Evolutionary conservation across 2,888 invertebrate species (phyloP).

Genomic region (Phragmatobia fuliginosa): DNA sequence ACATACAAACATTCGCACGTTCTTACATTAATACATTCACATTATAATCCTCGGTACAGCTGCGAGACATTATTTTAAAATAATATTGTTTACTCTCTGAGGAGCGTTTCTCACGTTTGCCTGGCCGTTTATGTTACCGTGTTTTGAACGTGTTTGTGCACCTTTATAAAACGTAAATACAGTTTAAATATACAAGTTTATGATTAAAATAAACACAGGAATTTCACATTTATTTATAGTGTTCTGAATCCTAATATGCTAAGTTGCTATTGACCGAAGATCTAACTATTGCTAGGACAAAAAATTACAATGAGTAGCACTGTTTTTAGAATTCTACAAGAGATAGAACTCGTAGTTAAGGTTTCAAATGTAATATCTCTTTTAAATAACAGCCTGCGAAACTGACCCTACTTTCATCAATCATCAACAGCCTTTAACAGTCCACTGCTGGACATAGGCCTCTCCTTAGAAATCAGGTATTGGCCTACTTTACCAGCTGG

Average conservation of each 20-base stretch:
- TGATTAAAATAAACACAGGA: constrained; percentile 30
- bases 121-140: constrained; percentile 49
- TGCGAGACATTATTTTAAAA: constrained; percentile 64
- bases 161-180: constrained; percentile 39
- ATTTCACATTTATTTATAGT: not conserved
- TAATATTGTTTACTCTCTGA: constrained; percentile 59
- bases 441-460: too few species aligned
- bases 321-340: too few species aligned
- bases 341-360: too few species aligned
- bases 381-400: too few species aligned
- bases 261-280: not conserved
- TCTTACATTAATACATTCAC: constrained; percentile 23
- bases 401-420: too few species aligned
- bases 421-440: too few species aligned
- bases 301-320: not conserved
- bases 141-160: constrained; percentile 42
- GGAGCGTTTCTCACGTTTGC: constrained; percentile 52
- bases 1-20: constrained; percentile 29
- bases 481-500: too few species aligned
- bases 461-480: too few species aligned
- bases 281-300: not conserved
- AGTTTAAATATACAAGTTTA: constrained; percentile 47
- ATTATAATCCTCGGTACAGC: constrained; percentile 51
- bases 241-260: not conserved
- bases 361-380: too few species aligned